These are phyloP conservation scores for Agrilus cyanescens DNA, from an alignment of 2,888 invertebrate species.

Conservation along the genomic window DNA sequence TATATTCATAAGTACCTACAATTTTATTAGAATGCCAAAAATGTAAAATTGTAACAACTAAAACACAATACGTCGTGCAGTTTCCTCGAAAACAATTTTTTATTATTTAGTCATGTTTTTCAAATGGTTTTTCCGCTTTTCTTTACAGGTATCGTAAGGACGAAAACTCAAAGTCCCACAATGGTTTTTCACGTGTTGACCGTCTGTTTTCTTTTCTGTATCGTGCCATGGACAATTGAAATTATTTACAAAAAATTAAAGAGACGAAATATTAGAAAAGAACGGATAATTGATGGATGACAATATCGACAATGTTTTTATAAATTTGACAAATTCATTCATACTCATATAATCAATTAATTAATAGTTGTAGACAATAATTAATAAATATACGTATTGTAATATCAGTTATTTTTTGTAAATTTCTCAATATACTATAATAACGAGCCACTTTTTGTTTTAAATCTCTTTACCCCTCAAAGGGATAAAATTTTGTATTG, in stretches of 20 bases:
- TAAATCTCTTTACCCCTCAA: too few species aligned
- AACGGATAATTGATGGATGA: background rate
- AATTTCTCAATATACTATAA: too few species aligned
- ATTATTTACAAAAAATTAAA: conserved; percentile 20
- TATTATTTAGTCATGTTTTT: conserved; percentile 32
- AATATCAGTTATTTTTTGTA: too few species aligned
- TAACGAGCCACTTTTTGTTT: too few species aligned
- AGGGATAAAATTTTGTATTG: too few species aligned
- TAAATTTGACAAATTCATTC: background rate
- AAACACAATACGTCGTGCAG: background rate
- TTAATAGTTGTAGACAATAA: too few species aligned
- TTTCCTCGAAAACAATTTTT: conserved; percentile 5
- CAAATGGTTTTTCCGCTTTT: conserved; percentile 25
- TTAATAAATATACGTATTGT: too few species aligned
- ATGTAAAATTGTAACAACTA: background rate
- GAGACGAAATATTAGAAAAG: conserved; percentile 4
- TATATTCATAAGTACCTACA: too few species aligned
- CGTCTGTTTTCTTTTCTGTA: conserved; percentile 51
- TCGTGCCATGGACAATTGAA: conserved; percentile 57
- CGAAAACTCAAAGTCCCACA: conserved; percentile 50
- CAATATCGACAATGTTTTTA: background rate
- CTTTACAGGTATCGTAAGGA: conserved; percentile 46
- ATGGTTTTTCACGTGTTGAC: conserved; percentile 57
- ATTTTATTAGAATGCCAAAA: too few species aligned
- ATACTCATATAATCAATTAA: too few species aligned